Evolutionary conservation across 2,888 invertebrate genomes (phyloP).

Genomic region (Capitulum mitella): DNA sequence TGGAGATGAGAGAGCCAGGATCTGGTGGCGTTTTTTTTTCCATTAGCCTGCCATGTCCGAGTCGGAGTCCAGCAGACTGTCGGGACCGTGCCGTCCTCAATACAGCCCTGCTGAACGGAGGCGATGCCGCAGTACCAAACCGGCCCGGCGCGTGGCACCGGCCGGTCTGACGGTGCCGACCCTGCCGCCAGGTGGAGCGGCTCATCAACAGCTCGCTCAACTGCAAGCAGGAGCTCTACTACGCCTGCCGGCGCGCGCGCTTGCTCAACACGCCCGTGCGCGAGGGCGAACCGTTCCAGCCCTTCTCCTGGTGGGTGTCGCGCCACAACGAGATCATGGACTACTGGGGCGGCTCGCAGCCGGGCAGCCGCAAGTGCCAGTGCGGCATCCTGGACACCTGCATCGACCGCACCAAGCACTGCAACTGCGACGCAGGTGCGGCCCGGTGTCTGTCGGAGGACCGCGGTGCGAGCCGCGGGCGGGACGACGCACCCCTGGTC

Average conservation of each 20-base stretch:
- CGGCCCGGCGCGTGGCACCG: too few species aligned
- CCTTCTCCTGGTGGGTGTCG: conserved; percentile 95
- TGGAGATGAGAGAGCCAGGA: too few species aligned
- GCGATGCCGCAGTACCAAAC: too few species aligned
- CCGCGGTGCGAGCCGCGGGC: too few species aligned
- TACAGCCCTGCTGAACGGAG: too few species aligned
- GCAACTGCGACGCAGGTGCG: conserved; percentile 86
- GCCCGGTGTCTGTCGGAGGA: too few species aligned
- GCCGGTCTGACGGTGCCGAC: too few species aligned
- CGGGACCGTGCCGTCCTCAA: too few species aligned
- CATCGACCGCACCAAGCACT: conserved; percentile 76
- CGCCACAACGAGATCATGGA: conserved; percentile 90
- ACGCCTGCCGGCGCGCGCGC: conserved; percentile 66
- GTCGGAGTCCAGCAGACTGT: too few species aligned
- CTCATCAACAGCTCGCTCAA: conserved; percentile 66
- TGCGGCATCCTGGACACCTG: conserved; percentile 85
- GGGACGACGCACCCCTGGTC: too few species aligned
- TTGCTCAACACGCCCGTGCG: conserved; percentile 68
- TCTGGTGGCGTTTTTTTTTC: too few species aligned
- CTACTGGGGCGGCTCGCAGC: conserved; percentile 68
- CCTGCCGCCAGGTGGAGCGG: conserved; percentile 1
- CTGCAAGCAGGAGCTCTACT: conserved; percentile 79
- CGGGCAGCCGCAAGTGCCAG: conserved; percentile 73
- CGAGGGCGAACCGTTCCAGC: conserved; percentile 44
- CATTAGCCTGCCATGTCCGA: too few species aligned